Conservation (phyloP, 1,140 invertebrate species). For the Drosophila biarmipes region DNA sequence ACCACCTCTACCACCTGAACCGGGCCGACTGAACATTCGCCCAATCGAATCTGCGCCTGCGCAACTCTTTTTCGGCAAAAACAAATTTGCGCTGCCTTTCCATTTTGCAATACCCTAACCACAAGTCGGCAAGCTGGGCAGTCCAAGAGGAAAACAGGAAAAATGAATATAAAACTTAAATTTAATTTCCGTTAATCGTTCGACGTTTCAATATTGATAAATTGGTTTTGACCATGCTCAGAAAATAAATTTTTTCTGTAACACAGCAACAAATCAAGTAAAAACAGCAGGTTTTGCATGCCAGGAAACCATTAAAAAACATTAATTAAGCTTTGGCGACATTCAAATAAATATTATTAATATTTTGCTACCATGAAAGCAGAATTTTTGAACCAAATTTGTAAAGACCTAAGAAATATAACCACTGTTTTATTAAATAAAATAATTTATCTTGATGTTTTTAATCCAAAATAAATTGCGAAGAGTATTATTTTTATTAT, state of each 20-base stretch:
- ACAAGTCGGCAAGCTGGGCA: slow-evolving; percentile 12
- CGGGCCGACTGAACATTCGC: slow-evolving; percentile 23
- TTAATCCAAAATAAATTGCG: no score
- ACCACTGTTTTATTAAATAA: no score
- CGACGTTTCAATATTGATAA: neutral
- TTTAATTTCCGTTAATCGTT: neutral
- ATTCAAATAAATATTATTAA: neutral
- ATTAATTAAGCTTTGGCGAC: neutral
- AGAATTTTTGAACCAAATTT: neutral
- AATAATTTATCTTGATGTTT: no score
- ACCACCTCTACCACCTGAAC: slow-evolving; percentile 8
- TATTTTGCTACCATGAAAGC: neutral
- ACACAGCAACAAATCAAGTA: neutral
- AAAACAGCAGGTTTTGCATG: neutral
- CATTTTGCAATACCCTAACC: slow-evolving; percentile 49
- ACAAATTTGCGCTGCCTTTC: slow-evolving; percentile 51
- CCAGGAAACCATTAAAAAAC: neutral
- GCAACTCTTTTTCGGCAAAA: slow-evolving; percentile 49
- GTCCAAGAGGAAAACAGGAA: slow-evolving; percentile 2
- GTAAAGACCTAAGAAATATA: no score
- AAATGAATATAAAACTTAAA: slow-evolving; percentile 13
- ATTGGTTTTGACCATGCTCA: neutral
- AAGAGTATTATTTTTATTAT: no score
- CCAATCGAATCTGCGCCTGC: slow-evolving; percentile 43
- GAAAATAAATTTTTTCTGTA: neutral